Percentiles rank a stretch among this genome's conserved stretches.
Evolutionary conservation across 1,140 invertebrate genomes (phyloP).

Genomic region (Muscidifurax raptorellus): DNA sequence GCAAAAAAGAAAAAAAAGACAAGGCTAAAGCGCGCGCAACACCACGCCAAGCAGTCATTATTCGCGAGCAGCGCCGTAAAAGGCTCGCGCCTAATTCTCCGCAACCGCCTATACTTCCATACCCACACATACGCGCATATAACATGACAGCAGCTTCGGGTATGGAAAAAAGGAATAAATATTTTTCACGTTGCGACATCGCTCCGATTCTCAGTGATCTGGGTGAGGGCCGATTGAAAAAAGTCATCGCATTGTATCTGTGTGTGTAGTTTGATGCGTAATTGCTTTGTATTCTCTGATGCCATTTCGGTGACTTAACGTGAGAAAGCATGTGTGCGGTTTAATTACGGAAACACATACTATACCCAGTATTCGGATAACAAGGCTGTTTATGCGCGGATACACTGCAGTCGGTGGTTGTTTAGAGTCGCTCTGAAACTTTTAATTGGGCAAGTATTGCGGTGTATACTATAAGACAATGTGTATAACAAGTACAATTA

Average conservation of each 20-base stretch:
- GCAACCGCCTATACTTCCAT: background rate
- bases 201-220: background rate
- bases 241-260: background rate
- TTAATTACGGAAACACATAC: background rate
- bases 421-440: background rate
- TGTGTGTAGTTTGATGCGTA: background rate
- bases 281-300: background rate
- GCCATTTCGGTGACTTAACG: background rate
- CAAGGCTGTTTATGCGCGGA: background rate
- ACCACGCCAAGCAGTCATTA: slow-evolving; percentile 22
- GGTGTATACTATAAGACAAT: too few relatives aligned
- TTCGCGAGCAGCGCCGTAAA: slow-evolving; percentile 23
- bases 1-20: slow-evolving; percentile 1
- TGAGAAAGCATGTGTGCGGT: background rate
- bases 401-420: background rate
- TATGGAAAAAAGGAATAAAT: too few relatives aligned
- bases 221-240: slow-evolving; percentile 17
- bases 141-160: too few relatives aligned
- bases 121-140: too few relatives aligned
- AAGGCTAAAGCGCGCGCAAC: slow-evolving; percentile 3
- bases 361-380: too few relatives aligned
- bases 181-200: background rate
- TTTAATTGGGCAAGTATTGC: background rate
- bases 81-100: slow-evolving; percentile 14
- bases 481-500: too few relatives aligned